Conservation (phyloP, 2,113 vertebrate genomes). For the Myotis lucifugus region DNA sequence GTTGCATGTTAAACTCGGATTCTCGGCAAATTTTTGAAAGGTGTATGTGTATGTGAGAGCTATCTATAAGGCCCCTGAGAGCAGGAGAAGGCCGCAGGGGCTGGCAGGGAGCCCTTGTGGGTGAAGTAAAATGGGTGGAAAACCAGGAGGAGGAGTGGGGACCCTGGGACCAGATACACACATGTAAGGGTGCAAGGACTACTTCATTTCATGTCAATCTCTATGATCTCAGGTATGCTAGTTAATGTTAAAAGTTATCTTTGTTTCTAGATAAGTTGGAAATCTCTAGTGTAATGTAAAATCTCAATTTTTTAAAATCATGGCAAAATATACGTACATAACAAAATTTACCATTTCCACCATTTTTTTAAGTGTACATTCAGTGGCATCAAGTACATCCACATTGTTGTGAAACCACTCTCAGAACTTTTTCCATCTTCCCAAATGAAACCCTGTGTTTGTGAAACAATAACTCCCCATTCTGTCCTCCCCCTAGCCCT, state of each 20-base stretch:
- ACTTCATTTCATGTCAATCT: background rate
- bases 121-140: background rate
- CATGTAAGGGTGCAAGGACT: background rate
- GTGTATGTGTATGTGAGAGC: background rate
- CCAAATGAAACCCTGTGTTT: background rate
- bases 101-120: background rate
- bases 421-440: background rate
- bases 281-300: conserved; percentile 31
- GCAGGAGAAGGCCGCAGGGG: background rate
- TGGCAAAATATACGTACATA: background rate
- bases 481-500: too few species aligned
- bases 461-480: background rate
- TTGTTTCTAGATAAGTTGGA: background rate
- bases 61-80: background rate
- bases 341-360: background rate
- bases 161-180: background rate
- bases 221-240: background rate
- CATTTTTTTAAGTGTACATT: background rate
- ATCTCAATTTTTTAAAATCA: background rate
- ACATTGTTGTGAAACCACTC: background rate
- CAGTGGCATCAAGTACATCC: background rate
- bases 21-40: background rate
- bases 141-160: background rate
- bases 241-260: background rate
- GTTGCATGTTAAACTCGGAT: background rate